Percentiles rank a stretch among this genome's conserved stretches.
Evolutionary conservation across 2,888 invertebrate genomes (phyloP).

Genomic region (Buathra laborator): DNA sequence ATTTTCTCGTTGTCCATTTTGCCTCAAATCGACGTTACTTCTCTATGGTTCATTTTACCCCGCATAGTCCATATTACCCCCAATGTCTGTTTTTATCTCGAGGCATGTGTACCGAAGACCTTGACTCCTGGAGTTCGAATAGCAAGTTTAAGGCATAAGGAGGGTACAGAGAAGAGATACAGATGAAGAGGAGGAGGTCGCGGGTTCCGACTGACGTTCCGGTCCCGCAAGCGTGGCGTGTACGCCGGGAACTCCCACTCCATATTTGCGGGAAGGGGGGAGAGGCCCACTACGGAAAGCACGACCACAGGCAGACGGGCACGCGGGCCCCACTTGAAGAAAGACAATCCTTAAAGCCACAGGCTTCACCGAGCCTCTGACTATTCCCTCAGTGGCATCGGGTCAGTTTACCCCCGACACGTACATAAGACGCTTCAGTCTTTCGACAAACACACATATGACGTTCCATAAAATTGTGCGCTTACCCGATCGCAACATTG

Average conservation of each 20-base stretch:
- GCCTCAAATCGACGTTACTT: too few species aligned
- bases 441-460: background rate
- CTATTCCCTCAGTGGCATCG: slow-evolving; percentile 84
- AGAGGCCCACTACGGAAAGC: slow-evolving; percentile 29
- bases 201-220: slow-evolving; percentile 4
- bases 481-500: slow-evolving; percentile 65
- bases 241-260: slow-evolving; percentile 58
- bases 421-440: slow-evolving; percentile 7
- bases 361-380: slow-evolving; percentile 78
- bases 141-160: slow-evolving; percentile 5
- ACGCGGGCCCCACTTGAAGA: slow-evolving; percentile 80
- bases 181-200: slow-evolving; percentile 4
- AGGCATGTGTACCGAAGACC: background rate
- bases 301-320: slow-evolving; percentile 53
- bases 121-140: slow-evolving; percentile 26
- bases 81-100: background rate
- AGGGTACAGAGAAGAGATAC: background rate
- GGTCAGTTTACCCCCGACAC: slow-evolving; percentile 79
- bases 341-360: slow-evolving; percentile 82
- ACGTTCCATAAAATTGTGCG: slow-evolving; percentile 68
- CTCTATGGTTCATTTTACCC: too few species aligned
- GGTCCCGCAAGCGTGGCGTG: slow-evolving; percentile 48
- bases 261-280: slow-evolving; percentile 24
- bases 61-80: too few species aligned
- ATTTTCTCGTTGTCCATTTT: too few species aligned